Conservation (phyloP, 1,140 invertebrate genomes). For the Littorina saxatilis region DNA sequence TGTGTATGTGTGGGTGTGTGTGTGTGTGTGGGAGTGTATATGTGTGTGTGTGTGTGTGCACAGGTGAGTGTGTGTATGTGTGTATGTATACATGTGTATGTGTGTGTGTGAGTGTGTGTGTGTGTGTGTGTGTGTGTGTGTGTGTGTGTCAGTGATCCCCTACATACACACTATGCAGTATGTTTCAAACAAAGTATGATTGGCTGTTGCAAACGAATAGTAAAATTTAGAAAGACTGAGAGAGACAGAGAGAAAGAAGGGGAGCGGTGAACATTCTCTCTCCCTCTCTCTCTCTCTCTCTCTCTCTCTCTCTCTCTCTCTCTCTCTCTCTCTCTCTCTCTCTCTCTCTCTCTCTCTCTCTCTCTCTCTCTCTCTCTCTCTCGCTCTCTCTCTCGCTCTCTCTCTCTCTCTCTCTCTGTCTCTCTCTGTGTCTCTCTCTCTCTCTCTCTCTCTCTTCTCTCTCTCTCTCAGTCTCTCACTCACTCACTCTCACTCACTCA, state of each 20-base stretch:
- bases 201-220: neutral
- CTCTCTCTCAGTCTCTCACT: no score
- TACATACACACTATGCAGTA: no score
- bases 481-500: no score
- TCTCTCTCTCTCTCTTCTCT: neutral
- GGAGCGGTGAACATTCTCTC: neutral
- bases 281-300: neutral
- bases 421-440: neutral
- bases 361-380: neutral
- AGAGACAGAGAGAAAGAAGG: neutral
- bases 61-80: neutral
- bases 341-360: neutral
- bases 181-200: no score
- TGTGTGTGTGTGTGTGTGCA: constrained; percentile 2
- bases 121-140: neutral
- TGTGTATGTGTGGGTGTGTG: neutral
- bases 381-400: no score
- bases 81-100: neutral
- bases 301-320: neutral
- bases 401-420: neutral
- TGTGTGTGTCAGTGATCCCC: no score
- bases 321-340: neutral
- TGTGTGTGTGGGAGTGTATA: neutral
- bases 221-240: neutral
- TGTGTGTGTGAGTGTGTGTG: neutral